phyloP scores from a whole-genome alignment of 2,113 vertebrate species.

The Labeo catla region DNA sequence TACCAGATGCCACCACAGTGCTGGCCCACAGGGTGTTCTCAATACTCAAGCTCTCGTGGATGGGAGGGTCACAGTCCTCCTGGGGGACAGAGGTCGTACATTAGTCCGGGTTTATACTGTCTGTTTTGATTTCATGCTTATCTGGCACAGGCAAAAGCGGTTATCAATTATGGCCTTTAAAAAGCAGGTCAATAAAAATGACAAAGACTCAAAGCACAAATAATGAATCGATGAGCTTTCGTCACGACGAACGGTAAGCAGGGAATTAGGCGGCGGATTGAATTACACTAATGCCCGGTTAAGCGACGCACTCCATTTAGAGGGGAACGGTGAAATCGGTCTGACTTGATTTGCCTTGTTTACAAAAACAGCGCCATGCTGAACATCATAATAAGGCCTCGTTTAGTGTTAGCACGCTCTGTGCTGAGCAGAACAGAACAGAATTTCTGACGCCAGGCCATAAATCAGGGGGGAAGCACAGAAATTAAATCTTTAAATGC shows the following conservation, averaged over 20 bases:
- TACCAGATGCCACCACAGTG: conserved; percentile 95
- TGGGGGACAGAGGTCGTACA: conserved; percentile 61
- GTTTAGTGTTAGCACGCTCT: conserved; percentile 7
- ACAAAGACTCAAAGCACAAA: conserved; percentile 38
- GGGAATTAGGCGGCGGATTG: conserved; percentile 39
- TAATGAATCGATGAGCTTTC: conserved; percentile 45
- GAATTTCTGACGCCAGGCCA: neutral
- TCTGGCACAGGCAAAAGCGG: conserved; percentile 18
- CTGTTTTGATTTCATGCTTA: conserved; percentile 28
- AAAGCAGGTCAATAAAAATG: conserved; percentile 45
- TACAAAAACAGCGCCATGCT: conserved; percentile 21
- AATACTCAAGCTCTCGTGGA: conserved; percentile 93
- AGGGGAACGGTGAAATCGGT: conserved; percentile 15
- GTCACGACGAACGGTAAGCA: conserved; percentile 22
- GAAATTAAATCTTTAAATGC: conserved; percentile 41
- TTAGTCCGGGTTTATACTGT: conserved; percentile 13
- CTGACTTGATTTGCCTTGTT: conserved; percentile 39
- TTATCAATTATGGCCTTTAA: conserved; percentile 43
- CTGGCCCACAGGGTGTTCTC: conserved; percentile 97
- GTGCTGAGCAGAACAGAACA: conserved; percentile 6
- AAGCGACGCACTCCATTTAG: conserved; percentile 31
- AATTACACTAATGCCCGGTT: conserved; percentile 39
- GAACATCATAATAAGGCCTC: conserved; percentile 23
- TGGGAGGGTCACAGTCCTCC: conserved; percentile 91
- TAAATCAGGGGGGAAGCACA: conserved; percentile 19